Evolutionary conservation across 1,140 invertebrate genomes (phyloP).

Genomic region (Melipona quadrifasciata): DNA sequence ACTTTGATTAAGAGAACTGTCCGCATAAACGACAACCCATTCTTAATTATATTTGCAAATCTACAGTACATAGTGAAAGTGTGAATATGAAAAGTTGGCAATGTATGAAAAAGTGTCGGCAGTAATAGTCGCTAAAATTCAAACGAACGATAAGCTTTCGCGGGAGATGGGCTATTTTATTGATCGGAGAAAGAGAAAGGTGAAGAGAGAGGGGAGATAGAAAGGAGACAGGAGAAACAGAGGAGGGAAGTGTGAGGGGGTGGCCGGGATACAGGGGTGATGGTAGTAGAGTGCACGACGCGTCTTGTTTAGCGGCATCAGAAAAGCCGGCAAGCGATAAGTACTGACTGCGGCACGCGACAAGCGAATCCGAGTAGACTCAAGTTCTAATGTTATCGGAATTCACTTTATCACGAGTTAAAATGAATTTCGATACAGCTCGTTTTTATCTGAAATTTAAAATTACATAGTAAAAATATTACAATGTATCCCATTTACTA

Average conservation of each 20-base stretch:
- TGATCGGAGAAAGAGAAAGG: conserved; percentile 79
- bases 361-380: conserved; percentile 36
- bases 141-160: conserved; percentile 73
- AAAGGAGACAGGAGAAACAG: conserved; percentile 49
- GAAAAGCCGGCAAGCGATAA: conserved; percentile 62
- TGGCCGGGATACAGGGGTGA: conserved; percentile 33
- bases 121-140: conserved; percentile 65
- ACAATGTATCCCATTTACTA: not conserved
- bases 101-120: not conserved
- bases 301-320: conserved; percentile 69
- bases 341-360: conserved; percentile 65
- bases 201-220: conserved; percentile 43
- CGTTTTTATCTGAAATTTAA: not conserved
- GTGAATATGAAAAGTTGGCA: not conserved
- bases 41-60: not conserved
- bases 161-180: conserved; percentile 78
- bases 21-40: not conserved
- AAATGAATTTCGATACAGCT: not conserved
- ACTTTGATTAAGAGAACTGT: not conserved
- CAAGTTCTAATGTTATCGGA: conserved; percentile 9
- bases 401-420: not conserved
- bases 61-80: not conserved
- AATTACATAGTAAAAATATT: not conserved
- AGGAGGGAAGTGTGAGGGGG: conserved; percentile 28
- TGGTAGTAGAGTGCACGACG: conserved; percentile 57